A percentile compares a stretch with the other conserved stretches of the same genome.
Conservation (phyloP, 1,140 invertebrate genomes). For the Periplaneta americana region DNA sequence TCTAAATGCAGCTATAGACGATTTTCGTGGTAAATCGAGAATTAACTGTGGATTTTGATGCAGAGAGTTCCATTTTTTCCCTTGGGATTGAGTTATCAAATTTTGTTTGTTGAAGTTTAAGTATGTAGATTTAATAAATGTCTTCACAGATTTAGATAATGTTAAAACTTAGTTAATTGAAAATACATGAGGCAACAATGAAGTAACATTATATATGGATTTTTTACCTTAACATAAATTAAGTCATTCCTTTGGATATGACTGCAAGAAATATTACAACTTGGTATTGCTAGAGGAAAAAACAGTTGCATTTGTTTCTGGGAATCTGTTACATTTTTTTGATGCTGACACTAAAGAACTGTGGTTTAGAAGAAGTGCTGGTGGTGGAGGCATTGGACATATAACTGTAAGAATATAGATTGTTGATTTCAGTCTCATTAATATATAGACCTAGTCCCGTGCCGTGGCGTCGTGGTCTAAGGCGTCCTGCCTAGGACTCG, state of each 20-base stretch:
- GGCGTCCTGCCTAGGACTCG: too few species aligned
- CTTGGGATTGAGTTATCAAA: too few species aligned
- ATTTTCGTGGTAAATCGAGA: too few species aligned
- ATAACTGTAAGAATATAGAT: conserved; percentile 53
- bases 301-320: conserved; percentile 70
- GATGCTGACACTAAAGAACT: conserved; percentile 56
- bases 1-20: too few species aligned
- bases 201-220: too few species aligned
- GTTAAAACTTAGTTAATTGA: not conserved
- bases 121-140: too few species aligned
- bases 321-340: conserved; percentile 74
- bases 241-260: conserved; percentile 83
- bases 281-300: conserved; percentile 64
- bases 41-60: too few species aligned
- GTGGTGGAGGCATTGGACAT: conserved; percentile 71
- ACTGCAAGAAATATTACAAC: conserved; percentile 75
- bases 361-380: conserved; percentile 62
- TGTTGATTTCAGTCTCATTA: not conserved
- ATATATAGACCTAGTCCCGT: too few species aligned
- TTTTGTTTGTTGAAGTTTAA: too few species aligned
- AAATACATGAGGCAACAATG: not conserved
- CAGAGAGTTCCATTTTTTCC: too few species aligned
- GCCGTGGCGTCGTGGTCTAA: too few species aligned
- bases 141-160: not conserved
- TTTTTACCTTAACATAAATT: not conserved